phyloP scores from a whole-genome alignment of 2,797 vertebrate genomes.

The Phoxinus dragarum region DNA sequence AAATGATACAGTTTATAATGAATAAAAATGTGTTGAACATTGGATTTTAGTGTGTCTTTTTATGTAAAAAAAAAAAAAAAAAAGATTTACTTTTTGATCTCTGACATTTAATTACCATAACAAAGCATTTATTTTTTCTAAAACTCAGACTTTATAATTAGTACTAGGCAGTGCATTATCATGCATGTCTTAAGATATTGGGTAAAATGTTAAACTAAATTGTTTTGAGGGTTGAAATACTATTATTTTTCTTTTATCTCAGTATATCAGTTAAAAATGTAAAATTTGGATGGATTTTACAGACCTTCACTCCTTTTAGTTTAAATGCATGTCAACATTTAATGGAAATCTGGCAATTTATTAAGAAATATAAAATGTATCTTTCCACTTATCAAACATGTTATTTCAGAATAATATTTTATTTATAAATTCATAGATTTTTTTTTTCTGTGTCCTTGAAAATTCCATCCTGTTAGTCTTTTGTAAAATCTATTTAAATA shows the following conservation, averaged over 20 bases:
- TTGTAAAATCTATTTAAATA: too few species aligned
- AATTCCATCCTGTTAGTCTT: background rate
- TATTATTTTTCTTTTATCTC: background rate
- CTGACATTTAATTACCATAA: background rate
- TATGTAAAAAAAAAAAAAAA: background rate
- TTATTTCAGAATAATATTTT: background rate
- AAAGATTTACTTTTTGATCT: background rate
- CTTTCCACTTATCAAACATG: background rate
- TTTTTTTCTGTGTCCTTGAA: background rate
- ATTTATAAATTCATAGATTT: background rate
- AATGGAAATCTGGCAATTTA: background rate
- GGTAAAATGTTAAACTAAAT: background rate
- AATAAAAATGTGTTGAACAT: conserved; percentile 81
- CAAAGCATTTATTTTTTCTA: background rate
- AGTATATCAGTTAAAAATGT: background rate
- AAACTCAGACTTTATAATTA: background rate
- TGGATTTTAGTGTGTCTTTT: conserved; percentile 1
- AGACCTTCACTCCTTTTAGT: background rate
- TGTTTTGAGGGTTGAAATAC: background rate
- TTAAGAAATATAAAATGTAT: background rate
- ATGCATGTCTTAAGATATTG: background rate
- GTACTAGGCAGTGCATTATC: background rate
- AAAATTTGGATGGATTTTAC: background rate
- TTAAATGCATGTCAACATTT: background rate
- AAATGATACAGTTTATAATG: conserved; percentile 84